phyloP scores from a whole-genome alignment of 2,888 invertebrate species.

The Leistus spinibarbis region DNA sequence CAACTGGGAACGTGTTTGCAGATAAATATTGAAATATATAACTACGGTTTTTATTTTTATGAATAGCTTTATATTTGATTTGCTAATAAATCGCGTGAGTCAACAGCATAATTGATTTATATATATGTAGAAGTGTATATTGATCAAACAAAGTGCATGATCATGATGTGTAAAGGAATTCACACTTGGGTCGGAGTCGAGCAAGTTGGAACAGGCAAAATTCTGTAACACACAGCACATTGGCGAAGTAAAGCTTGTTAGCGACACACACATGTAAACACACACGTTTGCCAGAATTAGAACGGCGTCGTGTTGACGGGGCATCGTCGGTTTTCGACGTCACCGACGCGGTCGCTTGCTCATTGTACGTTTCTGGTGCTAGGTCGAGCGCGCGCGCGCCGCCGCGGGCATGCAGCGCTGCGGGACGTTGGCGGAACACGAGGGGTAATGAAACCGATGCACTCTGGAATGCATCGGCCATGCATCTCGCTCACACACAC shows the following conservation, averaged over 20 bases:
- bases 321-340: neutral
- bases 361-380: neutral
- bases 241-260: conserved; percentile 14
- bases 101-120: too few species aligned
- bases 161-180: conserved; percentile 2
- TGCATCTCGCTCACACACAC: neutral
- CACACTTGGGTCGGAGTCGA: conserved; percentile 5
- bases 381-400: neutral
- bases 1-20: too few species aligned
- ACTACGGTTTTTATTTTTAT: neutral
- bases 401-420: neutral
- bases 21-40: too few species aligned
- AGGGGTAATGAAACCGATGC: neutral
- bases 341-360: neutral
- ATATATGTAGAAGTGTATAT: neutral
- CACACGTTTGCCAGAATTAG: conserved; percentile 26
- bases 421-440: neutral
- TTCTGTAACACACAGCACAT: conserved; percentile 7
- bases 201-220: neutral
- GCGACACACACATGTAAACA: conserved; percentile 1
- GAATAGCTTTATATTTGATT: neutral
- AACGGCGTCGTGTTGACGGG: conserved; percentile 23
- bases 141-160: neutral
- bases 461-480: neutral
- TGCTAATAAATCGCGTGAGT: neutral